phyloP scores from a whole-genome alignment of 2,113 vertebrate genomes.

The Colius striatus region DNA sequence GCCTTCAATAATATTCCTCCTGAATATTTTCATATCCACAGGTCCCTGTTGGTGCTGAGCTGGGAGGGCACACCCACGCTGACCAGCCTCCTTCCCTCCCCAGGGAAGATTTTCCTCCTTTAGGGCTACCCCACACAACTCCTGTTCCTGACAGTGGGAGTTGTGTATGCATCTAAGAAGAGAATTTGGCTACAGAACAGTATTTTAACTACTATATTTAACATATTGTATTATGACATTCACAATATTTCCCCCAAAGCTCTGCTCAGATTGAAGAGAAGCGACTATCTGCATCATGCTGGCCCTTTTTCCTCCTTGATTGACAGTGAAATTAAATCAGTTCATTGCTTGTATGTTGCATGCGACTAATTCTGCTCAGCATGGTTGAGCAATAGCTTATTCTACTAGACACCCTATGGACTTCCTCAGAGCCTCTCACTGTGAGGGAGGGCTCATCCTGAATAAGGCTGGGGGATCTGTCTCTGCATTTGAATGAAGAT shows the following conservation, averaged over 20 bases:
- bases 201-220: constrained; percentile 73
- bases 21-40: background rate
- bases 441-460: background rate
- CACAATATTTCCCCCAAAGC: constrained; percentile 75
- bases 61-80: background rate
- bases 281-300: constrained; percentile 48
- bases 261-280: constrained; percentile 68
- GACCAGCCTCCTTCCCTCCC: background rate
- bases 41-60: background rate
- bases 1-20: background rate
- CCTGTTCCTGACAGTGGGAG: constrained; percentile 39
- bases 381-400: constrained; percentile 45
- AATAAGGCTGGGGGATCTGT: background rate
- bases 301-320: constrained; percentile 71
- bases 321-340: constrained; percentile 70
- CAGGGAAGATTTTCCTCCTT: background rate
- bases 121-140: background rate
- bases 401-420: constrained; percentile 3
- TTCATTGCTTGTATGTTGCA: constrained; percentile 45
- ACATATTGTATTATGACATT: constrained; percentile 77
- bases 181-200: constrained; percentile 64
- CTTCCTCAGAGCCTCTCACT: constrained; percentile 25
- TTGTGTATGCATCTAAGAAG: constrained; percentile 21
- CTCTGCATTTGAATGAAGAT: background rate
- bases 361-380: constrained; percentile 56